Evolutionary conservation across 1,140 invertebrate genomes (phyloP), one percentile per base, ranked within the genome.

Genomic region (Sinella curviseta): DNA sequence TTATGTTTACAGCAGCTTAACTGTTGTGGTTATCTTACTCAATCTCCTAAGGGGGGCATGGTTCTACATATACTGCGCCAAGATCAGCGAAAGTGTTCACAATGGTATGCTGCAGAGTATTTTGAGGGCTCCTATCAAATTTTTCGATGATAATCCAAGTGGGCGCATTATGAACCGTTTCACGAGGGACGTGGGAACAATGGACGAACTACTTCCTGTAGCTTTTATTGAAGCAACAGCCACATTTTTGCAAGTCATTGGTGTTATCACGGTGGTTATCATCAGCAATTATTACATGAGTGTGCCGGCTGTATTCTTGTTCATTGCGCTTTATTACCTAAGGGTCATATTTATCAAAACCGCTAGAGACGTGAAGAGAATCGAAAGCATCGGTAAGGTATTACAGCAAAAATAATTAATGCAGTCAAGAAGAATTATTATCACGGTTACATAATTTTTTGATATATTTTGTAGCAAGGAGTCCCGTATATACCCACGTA

Each of bases 201-300:
- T 97, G 82, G 96, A 97, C 85, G 96, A 98, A 87, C 85, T 93
- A 0, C 86, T 98, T 20, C 96, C 96, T 74, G 88, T 89, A 67
- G 89, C 91, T 8, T 90, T 93, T 76, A 88, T 95, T 74, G 95
- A 97, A 4, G 48, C 34, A 84, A 36, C 28, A 2, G 35, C 33
- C 30, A 76, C 77, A 76, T 75, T 75, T 2, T 31, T 67, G 24
- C 54, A 60, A 14, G 48, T 78, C 4, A 1, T 70, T 35, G 76
- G 70, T 14, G 77, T 78, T n/a, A n/a, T n/a, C n/a, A n/a, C n/a
- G n/a, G n/a, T n/a, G n/a, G 60, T 57, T 35, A 1, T 78, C 1
- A 33, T 78, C 35, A 48, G 57, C 17, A 0, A 84, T n/a, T n/a
- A n/a, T n/a, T n/a, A n/a, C n/a, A n/a, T n/a, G n/a, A n/a, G n/a